Percentiles rank a stretch among this genome's conserved stretches.
These are phyloP conservation scores for Mesaphorura yosii DNA, from an alignment of 1,140 invertebrate species.

Conservation along the genomic window DNA sequence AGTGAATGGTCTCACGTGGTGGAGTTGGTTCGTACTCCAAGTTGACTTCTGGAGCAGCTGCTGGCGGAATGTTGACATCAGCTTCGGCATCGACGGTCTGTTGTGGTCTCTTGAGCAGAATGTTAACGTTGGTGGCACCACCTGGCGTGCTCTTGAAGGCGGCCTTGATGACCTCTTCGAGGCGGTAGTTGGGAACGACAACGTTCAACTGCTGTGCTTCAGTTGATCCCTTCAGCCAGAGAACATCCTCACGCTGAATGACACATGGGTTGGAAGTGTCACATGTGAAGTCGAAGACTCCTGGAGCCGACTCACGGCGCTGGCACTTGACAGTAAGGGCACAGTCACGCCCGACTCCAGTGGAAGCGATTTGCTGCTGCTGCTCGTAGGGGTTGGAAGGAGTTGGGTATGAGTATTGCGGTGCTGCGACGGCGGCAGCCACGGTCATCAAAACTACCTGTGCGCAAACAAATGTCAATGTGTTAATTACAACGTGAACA, in stretches of 20 bases:
- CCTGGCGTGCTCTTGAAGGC: constrained; percentile 11
- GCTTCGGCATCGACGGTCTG: constrained; percentile 16
- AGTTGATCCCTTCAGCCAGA: constrained; percentile 10
- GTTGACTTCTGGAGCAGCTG: constrained; percentile 8
- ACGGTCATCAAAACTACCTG: too few relatives aligned
- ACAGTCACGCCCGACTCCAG: too few relatives aligned
- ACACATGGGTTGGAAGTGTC: neutral
- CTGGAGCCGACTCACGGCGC: neutral
- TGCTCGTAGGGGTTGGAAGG: too few relatives aligned
- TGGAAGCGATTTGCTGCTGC: too few relatives aligned
- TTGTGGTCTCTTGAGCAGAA: constrained; percentile 20
- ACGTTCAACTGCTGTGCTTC: constrained; percentile 5
- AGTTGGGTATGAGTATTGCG: too few relatives aligned
- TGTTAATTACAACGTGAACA: too few relatives aligned
- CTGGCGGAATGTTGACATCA: neutral
- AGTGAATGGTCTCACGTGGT: too few relatives aligned
- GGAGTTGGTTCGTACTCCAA: constrained; percentile 18
- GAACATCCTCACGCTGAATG: constrained; percentile 13
- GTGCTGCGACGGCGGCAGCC: too few relatives aligned
- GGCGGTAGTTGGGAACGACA: constrained; percentile 17
- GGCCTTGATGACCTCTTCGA: constrained; percentile 19
- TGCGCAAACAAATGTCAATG: too few relatives aligned
- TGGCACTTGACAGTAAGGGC: neutral
- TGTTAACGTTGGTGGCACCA: constrained; percentile 11
- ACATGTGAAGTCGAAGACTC: neutral